These are phyloP conservation scores for Psophia crepitans DNA, from an alignment of 2,113 vertebrate species.

Conservation along the genomic window DNA sequence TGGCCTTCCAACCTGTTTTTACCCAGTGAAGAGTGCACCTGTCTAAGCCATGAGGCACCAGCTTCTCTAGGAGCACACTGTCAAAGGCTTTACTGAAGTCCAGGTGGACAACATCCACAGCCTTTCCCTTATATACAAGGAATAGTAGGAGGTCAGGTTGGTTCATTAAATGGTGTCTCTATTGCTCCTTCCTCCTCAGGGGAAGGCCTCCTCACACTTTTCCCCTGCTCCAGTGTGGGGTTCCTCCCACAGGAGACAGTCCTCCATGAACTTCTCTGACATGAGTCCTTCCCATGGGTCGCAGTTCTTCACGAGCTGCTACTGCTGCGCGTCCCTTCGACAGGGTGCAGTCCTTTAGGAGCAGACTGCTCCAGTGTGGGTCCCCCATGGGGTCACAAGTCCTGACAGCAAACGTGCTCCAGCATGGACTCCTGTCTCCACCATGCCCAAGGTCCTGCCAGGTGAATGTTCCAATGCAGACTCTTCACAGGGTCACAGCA, in stretches of 20 bases:
- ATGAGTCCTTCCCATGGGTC: neutral
- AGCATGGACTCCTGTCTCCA: accelerated
- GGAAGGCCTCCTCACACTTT: neutral
- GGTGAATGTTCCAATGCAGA: accelerated
- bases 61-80: no score
- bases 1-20: no score
- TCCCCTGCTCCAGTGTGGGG: neutral
- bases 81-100: no score
- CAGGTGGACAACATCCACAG: no score
- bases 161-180: neutral
- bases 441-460: neutral
- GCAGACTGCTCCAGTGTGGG: accelerated
- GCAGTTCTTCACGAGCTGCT: neutral
- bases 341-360: neutral
- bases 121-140: no score
- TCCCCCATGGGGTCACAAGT: neutral
- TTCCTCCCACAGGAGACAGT: neutral
- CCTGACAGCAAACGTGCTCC: neutral
- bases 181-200: neutral
- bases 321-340: neutral
- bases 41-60: no score
- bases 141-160: no score
- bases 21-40: no score
- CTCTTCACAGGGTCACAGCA: neutral
- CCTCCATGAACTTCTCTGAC: neutral